A percentile compares a stretch with the other conserved stretches of the same genome.
phyloP scores from a whole-genome alignment of 2,888 invertebrate species.

The Drosophila neonasuta region DNA sequence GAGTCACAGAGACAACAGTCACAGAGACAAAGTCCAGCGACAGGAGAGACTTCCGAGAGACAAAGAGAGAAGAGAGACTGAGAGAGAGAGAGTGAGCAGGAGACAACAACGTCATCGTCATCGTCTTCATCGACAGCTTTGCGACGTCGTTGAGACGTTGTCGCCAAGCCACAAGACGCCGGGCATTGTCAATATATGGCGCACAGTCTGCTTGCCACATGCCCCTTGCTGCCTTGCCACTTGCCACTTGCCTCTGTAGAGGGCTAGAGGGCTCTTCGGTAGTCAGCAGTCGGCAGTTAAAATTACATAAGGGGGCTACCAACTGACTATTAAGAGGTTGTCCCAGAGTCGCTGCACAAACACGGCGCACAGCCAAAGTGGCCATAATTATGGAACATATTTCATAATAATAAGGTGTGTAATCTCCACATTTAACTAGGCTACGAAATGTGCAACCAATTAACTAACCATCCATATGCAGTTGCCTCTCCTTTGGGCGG shows the following conservation, averaged over 20 bases:
- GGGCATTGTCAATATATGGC: constrained; percentile 67
- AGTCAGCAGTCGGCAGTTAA: constrained; percentile 31
- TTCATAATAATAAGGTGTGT: constrained; percentile 78
- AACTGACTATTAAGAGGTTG: constrained; percentile 66
- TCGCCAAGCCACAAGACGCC: constrained; percentile 70
- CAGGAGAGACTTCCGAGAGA: constrained; percentile 13
- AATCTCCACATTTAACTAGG: constrained; percentile 72
- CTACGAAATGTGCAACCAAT: constrained; percentile 58
- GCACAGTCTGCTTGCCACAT: constrained; percentile 12
- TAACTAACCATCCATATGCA: constrained; percentile 29
- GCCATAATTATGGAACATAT: constrained; percentile 73
- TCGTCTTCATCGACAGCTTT: constrained; percentile 59
- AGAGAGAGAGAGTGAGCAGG: not conserved
- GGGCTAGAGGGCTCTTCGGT: constrained; percentile 20
- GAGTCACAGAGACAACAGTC: constrained; percentile 23
- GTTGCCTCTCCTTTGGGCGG: not conserved
- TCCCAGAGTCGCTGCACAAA: constrained; percentile 35
- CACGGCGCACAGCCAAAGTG: constrained; percentile 46
- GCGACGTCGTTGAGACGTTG: constrained; percentile 55
- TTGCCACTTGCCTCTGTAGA: not conserved
- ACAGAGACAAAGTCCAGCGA: constrained; percentile 46
- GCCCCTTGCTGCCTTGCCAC: not conserved
- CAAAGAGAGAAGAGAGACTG: not conserved
- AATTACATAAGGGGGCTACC: constrained; percentile 67
- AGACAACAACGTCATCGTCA: constrained; percentile 34